A percentile compares a stretch with the other conserved stretches of the same genome.
Evolutionary conservation across 2,888 invertebrate genomes (phyloP).

Genomic region (Papilio elwesi): DNA sequence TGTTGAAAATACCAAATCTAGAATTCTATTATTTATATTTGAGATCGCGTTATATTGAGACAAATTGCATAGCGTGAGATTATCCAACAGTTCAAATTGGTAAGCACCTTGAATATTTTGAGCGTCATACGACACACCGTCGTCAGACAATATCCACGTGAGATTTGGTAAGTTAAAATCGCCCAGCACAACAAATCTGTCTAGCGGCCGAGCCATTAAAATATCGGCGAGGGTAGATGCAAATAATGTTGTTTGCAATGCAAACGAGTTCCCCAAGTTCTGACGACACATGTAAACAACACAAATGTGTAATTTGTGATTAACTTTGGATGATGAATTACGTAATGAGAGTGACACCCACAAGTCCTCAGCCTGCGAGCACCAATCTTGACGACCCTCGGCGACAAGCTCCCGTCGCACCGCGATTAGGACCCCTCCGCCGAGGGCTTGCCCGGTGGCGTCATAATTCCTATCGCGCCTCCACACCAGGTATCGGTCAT

Average conservation of each 20-base stretch:
- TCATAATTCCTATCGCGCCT: conserved; percentile 38
- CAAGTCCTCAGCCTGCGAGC: conserved; percentile 38
- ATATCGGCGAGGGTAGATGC: conserved; percentile 2
- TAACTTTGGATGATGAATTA: neutral
- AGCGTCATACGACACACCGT: neutral
- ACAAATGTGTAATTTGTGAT: conserved; percentile 34
- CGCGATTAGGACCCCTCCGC: conserved; percentile 39
- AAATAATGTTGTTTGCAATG: conserved; percentile 18
- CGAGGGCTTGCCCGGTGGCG: conserved; percentile 15
- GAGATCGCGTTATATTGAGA: conserved; percentile 24
- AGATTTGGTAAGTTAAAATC: conserved; percentile 35
- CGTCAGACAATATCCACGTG: conserved; percentile 7
- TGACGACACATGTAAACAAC: conserved; percentile 38
- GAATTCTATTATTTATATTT: conserved; percentile 25
- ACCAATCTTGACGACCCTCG: conserved; percentile 17
- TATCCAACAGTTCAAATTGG: conserved; percentile 32
- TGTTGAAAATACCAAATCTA: conserved; percentile 30
- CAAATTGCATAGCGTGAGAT: conserved; percentile 21
- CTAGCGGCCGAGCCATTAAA: neutral
- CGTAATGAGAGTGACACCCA: conserved; percentile 27
- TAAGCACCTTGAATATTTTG: neutral
- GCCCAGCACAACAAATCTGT: conserved; percentile 34
- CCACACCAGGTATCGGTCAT: conserved; percentile 36
- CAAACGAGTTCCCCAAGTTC: conserved; percentile 26
- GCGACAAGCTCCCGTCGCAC: conserved; percentile 27